Evolutionary conservation across 2,888 invertebrate species (phyloP).

Genomic region (Tetropium fuscum): DNA sequence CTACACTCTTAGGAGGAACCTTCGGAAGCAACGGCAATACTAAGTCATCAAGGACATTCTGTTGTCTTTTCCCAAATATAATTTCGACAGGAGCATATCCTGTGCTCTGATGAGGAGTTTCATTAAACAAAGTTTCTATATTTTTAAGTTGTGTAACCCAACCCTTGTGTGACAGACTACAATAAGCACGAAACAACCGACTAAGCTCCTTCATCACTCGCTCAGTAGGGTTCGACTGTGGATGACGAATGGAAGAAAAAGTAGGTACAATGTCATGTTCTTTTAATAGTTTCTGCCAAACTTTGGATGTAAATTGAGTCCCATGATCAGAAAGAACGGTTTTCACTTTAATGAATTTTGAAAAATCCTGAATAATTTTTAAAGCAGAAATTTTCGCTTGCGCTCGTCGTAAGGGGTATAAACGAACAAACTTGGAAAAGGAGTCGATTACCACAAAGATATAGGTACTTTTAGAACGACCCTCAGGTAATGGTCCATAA

Average conservation of each 20-base stretch:
- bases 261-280: background rate
- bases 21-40: background rate
- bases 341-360: slow-evolving; percentile 15
- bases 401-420: slow-evolving; percentile 38
- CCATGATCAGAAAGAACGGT: slow-evolving; percentile 39
- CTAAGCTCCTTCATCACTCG: slow-evolving; percentile 23
- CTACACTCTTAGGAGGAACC: background rate
- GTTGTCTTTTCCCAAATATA: slow-evolving; percentile 1
- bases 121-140: slow-evolving; percentile 23
- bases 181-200: slow-evolving; percentile 28
- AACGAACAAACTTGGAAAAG: slow-evolving; percentile 43
- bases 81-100: slow-evolving; percentile 19
- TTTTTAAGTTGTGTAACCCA: slow-evolving; percentile 12
- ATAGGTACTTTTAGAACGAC: slow-evolving; percentile 29
- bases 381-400: slow-evolving; percentile 23
- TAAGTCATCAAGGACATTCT: background rate
- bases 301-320: slow-evolving; percentile 40
- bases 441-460: slow-evolving; percentile 44
- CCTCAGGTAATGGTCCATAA: slow-evolving; percentile 41
- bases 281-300: slow-evolving; percentile 31
- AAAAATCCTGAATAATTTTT: slow-evolving; percentile 27
- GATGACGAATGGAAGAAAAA: slow-evolving; percentile 30
- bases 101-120: slow-evolving; percentile 27
- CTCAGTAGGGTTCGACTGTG: slow-evolving; percentile 29
- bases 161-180: slow-evolving; percentile 15